Percentiles rank a stretch among this genome's conserved stretches.
These are phyloP conservation scores for Microcebus tavaratra DNA, from an alignment of 2,113 vertebrate species.

Conservation along the genomic window DNA sequence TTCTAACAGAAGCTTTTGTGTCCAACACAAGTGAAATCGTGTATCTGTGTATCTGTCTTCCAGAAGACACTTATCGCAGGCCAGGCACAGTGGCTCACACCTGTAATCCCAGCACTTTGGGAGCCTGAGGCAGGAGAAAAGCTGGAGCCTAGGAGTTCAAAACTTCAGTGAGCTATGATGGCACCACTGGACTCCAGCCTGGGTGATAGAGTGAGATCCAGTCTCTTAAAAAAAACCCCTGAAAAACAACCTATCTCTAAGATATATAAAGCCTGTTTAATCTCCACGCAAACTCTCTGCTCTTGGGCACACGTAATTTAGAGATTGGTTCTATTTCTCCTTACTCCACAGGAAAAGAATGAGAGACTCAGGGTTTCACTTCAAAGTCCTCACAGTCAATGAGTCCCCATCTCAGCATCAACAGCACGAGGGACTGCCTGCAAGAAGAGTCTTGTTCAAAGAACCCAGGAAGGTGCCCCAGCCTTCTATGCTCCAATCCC, in stretches of 20 bases:
- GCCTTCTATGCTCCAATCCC: too few relatives aligned
- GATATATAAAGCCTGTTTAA: accelerated
- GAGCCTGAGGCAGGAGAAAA: too few relatives aligned
- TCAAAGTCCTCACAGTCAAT: not conserved
- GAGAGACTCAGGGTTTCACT: accelerated
- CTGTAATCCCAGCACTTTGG: too few relatives aligned
- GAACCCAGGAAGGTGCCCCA: not conserved
- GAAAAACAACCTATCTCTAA: not conserved
- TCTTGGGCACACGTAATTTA: accelerated
- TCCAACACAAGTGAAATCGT: accelerated
- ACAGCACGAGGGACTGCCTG: accelerated
- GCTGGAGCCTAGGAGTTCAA: too few relatives aligned
- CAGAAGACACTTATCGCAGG: not conserved
- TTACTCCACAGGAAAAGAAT: accelerated
- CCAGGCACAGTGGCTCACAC: too few relatives aligned
- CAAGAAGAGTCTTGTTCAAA: not conserved
- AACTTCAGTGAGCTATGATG: too few relatives aligned
- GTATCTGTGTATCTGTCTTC: accelerated
- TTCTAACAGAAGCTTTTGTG: accelerated
- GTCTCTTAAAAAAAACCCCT: too few relatives aligned
- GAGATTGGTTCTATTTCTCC: not conserved
- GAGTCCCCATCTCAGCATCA: too few relatives aligned
- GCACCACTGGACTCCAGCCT: too few relatives aligned
- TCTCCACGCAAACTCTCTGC: not conserved
- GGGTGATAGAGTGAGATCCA: too few relatives aligned